Conservation (phyloP, 2,888 invertebrate species). For the Plebejus anna region DNA sequence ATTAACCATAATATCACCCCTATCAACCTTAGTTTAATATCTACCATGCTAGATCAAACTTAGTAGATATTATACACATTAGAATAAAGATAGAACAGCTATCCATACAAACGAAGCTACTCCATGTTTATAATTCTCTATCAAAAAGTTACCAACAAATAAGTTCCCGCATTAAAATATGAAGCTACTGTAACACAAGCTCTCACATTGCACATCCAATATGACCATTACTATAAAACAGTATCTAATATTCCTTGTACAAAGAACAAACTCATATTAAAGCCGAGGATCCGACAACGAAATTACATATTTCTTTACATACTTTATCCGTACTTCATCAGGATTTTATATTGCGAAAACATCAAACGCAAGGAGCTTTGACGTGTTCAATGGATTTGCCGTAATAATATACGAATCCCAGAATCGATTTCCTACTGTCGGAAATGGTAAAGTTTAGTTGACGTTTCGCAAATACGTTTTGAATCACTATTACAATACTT, state of each 20-base stretch:
- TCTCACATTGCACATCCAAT: not conserved
- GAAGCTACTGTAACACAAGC: not conserved
- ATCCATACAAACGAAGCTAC: not conserved
- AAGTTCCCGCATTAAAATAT: not conserved
- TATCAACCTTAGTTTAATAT: no score
- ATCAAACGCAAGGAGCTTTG: slow-evolving; percentile 28
- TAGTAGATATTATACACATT: no score
- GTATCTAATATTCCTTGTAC: not conserved
- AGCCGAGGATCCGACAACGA: slow-evolving; percentile 2
- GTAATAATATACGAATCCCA: slow-evolving; percentile 41
- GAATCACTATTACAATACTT: slow-evolving; percentile 15
- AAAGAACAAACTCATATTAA: slow-evolving; percentile 10
- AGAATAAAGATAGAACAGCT: not conserved
- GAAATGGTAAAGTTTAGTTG: slow-evolving; percentile 36
- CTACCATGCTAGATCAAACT: no score
- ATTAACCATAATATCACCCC: no score
- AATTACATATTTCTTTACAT: slow-evolving; percentile 24
- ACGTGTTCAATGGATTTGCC: slow-evolving; percentile 34
- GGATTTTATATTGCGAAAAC: slow-evolving; percentile 27
- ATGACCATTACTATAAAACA: not conserved
- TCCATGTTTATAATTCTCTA: not conserved
- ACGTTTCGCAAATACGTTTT: slow-evolving; percentile 32
- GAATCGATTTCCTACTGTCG: slow-evolving; percentile 40
- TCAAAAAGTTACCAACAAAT: not conserved
- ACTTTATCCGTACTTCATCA: slow-evolving; percentile 23